Conservation (phyloP, 2,888 invertebrate species). For the Orchesellides sinensis region DNA sequence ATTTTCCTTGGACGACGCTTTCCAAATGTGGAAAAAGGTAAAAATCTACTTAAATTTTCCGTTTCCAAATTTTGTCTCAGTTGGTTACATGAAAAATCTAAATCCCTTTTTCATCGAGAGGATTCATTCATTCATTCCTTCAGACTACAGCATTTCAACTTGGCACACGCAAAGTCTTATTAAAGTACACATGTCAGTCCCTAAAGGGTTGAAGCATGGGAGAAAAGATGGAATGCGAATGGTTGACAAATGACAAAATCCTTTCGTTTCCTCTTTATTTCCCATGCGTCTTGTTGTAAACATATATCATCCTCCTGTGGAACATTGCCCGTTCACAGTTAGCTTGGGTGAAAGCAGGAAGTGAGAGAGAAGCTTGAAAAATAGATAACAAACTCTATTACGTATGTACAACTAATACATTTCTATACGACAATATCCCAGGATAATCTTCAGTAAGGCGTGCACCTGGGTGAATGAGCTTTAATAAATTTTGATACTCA, state of each 20-base stretch:
- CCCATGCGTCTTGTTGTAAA: conserved; percentile 3
- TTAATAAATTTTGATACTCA: conserved; percentile 21
- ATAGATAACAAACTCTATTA: too few species aligned
- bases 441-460: neutral
- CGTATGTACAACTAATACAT: neutral
- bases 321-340: too few species aligned
- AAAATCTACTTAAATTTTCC: too few species aligned
- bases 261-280: conserved; percentile 13
- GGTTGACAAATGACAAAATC: conserved; percentile 27
- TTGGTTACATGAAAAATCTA: neutral
- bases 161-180: neutral
- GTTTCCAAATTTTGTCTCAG: neutral
- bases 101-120: neutral
- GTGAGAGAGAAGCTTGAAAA: too few species aligned
- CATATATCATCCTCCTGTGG: conserved; percentile 1
- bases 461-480: conserved; percentile 13
- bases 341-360: too few species aligned
- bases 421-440: neutral
- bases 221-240: neutral
- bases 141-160: neutral
- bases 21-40: too few species aligned
- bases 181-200: neutral
- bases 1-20: too few species aligned
- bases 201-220: neutral
- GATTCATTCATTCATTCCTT: neutral